phyloP scores from a whole-genome alignment of 2,797 vertebrate genomes.

The Mallotus villosus region DNA sequence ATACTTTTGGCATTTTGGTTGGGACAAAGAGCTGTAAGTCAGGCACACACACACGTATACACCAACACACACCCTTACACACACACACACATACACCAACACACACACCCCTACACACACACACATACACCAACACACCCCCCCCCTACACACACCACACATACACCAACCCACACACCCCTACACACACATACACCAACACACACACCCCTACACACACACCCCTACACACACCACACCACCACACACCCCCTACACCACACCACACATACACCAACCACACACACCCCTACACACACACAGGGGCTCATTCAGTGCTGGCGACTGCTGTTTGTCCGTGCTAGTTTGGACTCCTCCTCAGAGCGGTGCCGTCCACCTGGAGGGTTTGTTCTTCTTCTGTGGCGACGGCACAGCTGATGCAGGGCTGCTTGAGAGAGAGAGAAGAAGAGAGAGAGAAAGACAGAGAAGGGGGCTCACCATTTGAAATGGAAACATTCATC shows the following conservation, averaged over 20 bases:
- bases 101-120: no score
- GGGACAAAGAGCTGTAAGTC: not conserved
- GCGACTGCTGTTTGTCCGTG: not conserved
- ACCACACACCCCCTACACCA: not conserved
- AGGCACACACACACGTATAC: not conserved
- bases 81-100: no score
- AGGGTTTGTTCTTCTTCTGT: not conserved
- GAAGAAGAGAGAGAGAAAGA: constrained; percentile 26
- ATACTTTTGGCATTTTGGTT: not conserved
- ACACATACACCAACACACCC: no score
- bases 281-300: not conserved
- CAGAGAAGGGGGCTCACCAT: constrained; percentile 40
- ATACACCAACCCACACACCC: not conserved
- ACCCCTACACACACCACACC: not conserved
- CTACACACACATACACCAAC: no score
- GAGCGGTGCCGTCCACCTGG: not conserved
- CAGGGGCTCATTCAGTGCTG: not conserved
- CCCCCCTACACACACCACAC: no score
- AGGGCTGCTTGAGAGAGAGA: constrained; percentile 24
- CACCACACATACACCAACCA: no score
- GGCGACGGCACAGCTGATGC: not conserved
- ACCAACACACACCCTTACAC: not conserved
- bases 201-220: no score
- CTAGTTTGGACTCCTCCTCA: not conserved
- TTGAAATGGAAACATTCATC: constrained; percentile 79